These are phyloP conservation scores for Fragariocoptes setiger DNA, from an alignment of 1,140 invertebrate genomes.

Conservation along the genomic window DNA sequence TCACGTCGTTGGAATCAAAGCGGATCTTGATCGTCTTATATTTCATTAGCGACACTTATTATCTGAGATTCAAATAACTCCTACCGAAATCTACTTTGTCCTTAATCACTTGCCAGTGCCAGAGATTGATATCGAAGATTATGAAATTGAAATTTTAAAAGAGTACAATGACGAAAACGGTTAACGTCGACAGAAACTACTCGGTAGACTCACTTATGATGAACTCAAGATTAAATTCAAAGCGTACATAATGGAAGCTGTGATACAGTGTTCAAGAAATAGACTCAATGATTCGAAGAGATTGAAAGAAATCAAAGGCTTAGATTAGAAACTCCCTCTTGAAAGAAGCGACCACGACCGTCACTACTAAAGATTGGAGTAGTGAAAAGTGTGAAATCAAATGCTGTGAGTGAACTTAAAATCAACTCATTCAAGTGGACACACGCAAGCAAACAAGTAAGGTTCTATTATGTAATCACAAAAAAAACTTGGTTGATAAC, in stretches of 20 bases:
- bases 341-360: slow-evolving; percentile 62
- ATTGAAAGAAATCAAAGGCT: slow-evolving; percentile 46
- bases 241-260: slow-evolving; percentile 35
- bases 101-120: slow-evolving; percentile 90
- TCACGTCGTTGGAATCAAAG: too few species aligned
- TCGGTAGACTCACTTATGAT: slow-evolving; percentile 27
- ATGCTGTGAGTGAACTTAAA: too few species aligned
- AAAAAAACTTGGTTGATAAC: too few species aligned
- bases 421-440: too few species aligned
- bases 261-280: slow-evolving; percentile 89
- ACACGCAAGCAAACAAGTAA: too few species aligned
- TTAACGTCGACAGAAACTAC: background rate
- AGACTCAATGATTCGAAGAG: slow-evolving; percentile 36
- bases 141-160: slow-evolving; percentile 26
- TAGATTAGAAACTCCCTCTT: slow-evolving; percentile 59
- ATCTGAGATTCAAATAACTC: slow-evolving; percentile 50
- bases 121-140: slow-evolving; percentile 29
- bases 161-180: too few species aligned
- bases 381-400: too few species aligned
- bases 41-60: too few species aligned
- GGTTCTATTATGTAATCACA: too few species aligned
- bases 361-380: slow-evolving; percentile 25
- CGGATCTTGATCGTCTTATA: too few species aligned
- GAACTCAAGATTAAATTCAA: slow-evolving; percentile 39
- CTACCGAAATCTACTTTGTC: slow-evolving; percentile 73